A percentile compares a stretch with the other conserved stretches of the same genome.
These are phyloP conservation scores for Lysiphlebus fabarum DNA, from an alignment of 1,140 invertebrate species.

Conservation along the genomic window DNA sequence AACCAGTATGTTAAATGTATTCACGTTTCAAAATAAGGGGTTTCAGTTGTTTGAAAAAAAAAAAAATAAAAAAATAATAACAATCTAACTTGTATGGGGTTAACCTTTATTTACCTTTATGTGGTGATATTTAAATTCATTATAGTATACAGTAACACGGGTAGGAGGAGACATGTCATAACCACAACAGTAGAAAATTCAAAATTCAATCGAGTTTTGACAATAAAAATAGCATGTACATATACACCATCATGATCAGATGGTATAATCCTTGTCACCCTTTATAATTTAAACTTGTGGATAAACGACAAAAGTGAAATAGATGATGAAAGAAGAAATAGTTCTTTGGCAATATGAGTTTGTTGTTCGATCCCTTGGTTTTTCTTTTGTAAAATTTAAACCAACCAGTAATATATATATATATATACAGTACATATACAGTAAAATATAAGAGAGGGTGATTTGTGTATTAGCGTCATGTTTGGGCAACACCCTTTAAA, in stretches of 20 bases:
- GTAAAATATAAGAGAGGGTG: not conserved
- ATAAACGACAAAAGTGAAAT: not conserved
- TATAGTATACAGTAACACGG: constrained; percentile 10
- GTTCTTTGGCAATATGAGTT: too few relatives aligned
- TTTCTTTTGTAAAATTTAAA: too few relatives aligned
- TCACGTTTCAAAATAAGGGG: too few relatives aligned
- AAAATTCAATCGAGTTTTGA: constrained; percentile 12
- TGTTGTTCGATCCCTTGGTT: too few relatives aligned
- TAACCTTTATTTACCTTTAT: constrained; percentile 4
- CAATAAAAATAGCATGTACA: not conserved
- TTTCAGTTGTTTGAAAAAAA: too few relatives aligned
- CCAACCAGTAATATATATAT: too few relatives aligned
- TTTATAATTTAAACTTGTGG: not conserved
- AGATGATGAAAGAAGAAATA: too few relatives aligned
- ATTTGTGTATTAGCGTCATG: constrained; percentile 32
- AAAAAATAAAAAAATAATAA: too few relatives aligned
- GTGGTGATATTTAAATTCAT: constrained; percentile 27
- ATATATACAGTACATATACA: too few relatives aligned
- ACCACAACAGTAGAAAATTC: not conserved
- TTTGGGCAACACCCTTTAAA: constrained; percentile 39
- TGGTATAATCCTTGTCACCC: constrained; percentile 1
- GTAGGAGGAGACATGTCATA: not conserved
- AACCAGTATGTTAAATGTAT: too few relatives aligned
- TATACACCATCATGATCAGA: not conserved
- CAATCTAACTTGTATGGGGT: too few relatives aligned